Base-by-base conservation (phyloP, 1,140 invertebrate species). In the Argopecten irradians region DNA sequence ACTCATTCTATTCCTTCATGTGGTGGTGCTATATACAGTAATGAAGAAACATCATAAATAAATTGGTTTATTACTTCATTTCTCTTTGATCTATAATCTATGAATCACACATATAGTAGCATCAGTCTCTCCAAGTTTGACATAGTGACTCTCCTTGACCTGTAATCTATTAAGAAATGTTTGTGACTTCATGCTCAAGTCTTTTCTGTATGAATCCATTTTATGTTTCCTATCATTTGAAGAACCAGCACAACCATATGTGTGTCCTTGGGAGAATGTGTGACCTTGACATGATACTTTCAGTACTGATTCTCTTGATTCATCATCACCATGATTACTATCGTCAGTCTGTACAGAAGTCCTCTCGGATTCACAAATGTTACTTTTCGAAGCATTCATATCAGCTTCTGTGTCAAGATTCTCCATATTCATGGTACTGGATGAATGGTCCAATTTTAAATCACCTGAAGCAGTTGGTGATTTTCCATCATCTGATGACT, bases 121-220 rank as follows among this genome's bases (percentile, higher is more conserved):
- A 71, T 71, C 55, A 71, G 55, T 71, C n/a, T 71, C 55, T 71
- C 55, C 55, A 28, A 71, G 55, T n/a, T 71, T 71, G n/a, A 71
- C 55, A 71, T 71, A 71, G 55, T 71, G 55, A 71, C 55, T 71
- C 2, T n/a, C 55, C 8, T 1, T 71, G 22, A 71, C 55, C 55
- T 28, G 8, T 28, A 71, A 71, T 71, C 28, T 71, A n/a, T 16
- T 71, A 3, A 71, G 55, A 71, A 8, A 71, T 8, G 8, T 71
- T n/a, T 8, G 22, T 28, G 55, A 71, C 5, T 71, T 71, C 22
- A 55, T 11, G n/a, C n/a, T n/a, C n/a, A n/a, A 3, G 43, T 46
- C 43, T 46, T 11, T 46, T 46, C 19, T 46, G 43, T 19, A 14
- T 46, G 43, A 19, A 46, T 2, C 22, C 14, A 19, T 46, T 46